These are phyloP conservation scores for Chaetodon auriga DNA, from an alignment of 2,113 vertebrate species.

Conservation along the genomic window DNA sequence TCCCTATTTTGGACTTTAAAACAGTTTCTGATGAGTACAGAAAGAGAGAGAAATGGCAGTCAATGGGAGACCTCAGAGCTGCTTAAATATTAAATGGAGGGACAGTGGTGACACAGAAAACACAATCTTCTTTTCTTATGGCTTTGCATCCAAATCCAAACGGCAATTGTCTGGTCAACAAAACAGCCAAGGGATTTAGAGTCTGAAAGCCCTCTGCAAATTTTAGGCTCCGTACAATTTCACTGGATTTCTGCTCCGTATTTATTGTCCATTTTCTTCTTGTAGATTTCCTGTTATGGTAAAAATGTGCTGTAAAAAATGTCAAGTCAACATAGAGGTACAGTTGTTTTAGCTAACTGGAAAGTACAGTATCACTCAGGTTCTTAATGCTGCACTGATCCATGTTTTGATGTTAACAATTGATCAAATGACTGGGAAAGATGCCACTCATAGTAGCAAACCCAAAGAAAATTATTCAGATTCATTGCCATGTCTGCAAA, in stretches of 20 bases:
- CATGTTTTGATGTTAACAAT: neutral
- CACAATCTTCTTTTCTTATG: slow-evolving; percentile 72
- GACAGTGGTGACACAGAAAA: slow-evolving; percentile 68
- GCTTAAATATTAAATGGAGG: slow-evolving; percentile 77
- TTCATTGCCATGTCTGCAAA: neutral
- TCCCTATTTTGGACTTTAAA: slow-evolving; percentile 56
- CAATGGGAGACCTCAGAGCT: slow-evolving; percentile 64
- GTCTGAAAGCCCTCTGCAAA: slow-evolving; percentile 52
- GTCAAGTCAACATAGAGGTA: neutral
- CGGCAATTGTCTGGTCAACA: slow-evolving; percentile 69
- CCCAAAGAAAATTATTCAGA: too few species aligned
- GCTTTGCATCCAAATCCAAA: slow-evolving; percentile 76
- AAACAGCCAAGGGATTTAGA: slow-evolving; percentile 65
- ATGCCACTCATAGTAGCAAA: too few species aligned
- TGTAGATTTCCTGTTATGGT: neutral
- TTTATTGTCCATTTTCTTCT: neutral
- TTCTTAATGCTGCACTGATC: too few species aligned
- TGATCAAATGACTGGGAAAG: neutral
- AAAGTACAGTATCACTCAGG: neutral
- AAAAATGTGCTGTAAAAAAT: neutral
- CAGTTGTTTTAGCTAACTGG: neutral
- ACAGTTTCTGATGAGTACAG: slow-evolving; percentile 25
- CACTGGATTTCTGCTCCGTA: slow-evolving; percentile 11
- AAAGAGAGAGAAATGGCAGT: slow-evolving; percentile 34
- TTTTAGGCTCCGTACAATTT: slow-evolving; percentile 26